phyloP scores from a whole-genome alignment of 2,113 vertebrate genomes.

The Hippolais icterina region DNA sequence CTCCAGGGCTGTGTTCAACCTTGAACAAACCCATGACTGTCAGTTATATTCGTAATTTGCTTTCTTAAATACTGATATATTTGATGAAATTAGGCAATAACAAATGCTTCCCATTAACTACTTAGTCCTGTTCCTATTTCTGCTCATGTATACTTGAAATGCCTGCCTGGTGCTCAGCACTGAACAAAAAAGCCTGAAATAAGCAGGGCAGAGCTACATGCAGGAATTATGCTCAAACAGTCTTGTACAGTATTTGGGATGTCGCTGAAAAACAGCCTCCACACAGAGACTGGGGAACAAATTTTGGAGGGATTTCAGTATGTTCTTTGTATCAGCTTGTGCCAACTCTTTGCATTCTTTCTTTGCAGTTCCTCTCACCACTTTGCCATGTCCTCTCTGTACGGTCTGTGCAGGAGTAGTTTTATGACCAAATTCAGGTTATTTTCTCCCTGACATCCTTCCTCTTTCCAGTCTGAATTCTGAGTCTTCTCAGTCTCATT shows the following conservation, averaged over 20 bases:
- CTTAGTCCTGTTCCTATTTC: background rate
- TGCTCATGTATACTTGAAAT: background rate
- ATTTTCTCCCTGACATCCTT: background rate
- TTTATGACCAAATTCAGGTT: constrained; percentile 15
- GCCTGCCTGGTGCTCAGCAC: background rate
- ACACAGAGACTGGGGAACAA: background rate
- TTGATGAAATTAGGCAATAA: constrained; percentile 5
- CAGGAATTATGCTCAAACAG: background rate
- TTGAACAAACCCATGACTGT: background rate
- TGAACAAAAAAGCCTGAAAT: background rate
- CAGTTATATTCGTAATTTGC: background rate
- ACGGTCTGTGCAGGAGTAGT: background rate
- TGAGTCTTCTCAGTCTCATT: too few species aligned
- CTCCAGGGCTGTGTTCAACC: background rate
- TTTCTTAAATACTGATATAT: constrained; percentile 21
- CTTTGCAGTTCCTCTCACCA: background rate
- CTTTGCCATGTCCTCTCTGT: background rate
- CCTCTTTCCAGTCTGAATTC: background rate
- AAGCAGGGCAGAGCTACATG: background rate
- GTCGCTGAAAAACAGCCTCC: background rate
- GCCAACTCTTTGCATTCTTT: background rate
- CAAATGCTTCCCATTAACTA: background rate
- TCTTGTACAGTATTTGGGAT: background rate
- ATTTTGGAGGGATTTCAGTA: background rate
- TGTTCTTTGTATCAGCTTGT: background rate